phyloP scores from a whole-genome alignment of 2,888 invertebrate species.

The Himalopsyche anomala region DNA sequence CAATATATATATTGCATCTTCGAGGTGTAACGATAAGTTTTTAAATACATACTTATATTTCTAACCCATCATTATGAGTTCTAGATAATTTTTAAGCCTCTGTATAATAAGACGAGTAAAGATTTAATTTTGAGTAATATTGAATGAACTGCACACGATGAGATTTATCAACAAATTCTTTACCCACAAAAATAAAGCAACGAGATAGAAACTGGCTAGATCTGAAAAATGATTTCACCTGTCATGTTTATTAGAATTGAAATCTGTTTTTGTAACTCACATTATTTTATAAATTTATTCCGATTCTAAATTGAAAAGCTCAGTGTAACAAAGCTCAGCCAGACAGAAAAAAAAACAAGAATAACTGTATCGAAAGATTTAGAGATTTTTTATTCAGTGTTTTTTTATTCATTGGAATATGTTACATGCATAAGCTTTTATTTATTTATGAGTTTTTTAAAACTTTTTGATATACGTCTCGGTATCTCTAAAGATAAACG shows the following conservation, averaged over 20 bases:
- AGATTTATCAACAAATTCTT: too few species aligned
- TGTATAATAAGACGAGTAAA: too few species aligned
- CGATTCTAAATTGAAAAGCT: slow-evolving; percentile 13
- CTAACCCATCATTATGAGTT: too few species aligned
- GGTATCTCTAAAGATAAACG: too few species aligned
- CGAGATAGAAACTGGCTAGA: not conserved
- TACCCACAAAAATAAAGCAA: too few species aligned
- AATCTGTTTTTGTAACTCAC: slow-evolving; percentile 11
- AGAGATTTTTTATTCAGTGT: not conserved
- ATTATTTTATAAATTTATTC: slow-evolving; percentile 32
- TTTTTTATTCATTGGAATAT: slow-evolving; percentile 26
- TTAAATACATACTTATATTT: too few species aligned
- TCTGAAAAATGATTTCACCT: not conserved
- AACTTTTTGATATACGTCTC: too few species aligned
- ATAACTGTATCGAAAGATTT: not conserved
- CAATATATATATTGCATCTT: too few species aligned
- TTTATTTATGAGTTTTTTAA: not conserved
- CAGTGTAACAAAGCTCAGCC: slow-evolving; percentile 21
- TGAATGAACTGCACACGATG: too few species aligned
- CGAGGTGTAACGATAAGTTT: too few species aligned
- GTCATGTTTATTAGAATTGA: slow-evolving; percentile 28
- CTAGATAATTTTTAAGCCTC: too few species aligned
- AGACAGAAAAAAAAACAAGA: slow-evolving; percentile 39
- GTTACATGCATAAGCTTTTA: not conserved
- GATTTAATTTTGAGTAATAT: too few species aligned